A percentile compares a stretch with the other conserved stretches of the same genome.
phyloP scores from a whole-genome alignment of 2,797 vertebrate species.

The Apodemus agrarius region DNA sequence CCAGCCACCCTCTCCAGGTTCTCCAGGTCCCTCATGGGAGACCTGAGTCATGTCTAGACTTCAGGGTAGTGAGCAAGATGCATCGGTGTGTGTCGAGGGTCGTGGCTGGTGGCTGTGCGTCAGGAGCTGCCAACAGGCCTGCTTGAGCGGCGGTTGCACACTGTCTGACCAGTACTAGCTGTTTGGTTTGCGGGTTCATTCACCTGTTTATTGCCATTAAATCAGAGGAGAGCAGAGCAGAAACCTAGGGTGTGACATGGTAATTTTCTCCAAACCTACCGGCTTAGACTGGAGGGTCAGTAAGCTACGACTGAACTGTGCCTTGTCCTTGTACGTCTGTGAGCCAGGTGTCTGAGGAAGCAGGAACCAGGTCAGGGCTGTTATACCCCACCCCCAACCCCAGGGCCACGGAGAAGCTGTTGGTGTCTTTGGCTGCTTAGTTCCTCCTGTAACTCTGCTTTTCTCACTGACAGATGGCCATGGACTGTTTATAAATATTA shows the following conservation, averaged over 20 bases:
- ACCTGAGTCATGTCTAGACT: background rate
- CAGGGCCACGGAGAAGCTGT: background rate
- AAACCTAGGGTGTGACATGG: background rate
- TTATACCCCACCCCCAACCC: background rate
- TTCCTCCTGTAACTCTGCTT: background rate
- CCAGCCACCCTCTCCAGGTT: too few species aligned
- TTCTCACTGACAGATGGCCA: background rate
- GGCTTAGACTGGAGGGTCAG: background rate
- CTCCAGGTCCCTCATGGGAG: background rate
- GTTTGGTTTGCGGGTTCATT: background rate
- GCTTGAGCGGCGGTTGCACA: background rate
- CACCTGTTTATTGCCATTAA: background rate
- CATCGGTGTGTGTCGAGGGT: accelerated
- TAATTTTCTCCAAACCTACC: background rate
- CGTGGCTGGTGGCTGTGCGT: background rate
- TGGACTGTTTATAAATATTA: background rate
- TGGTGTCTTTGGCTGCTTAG: background rate
- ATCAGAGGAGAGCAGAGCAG: background rate
- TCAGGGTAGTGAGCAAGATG: too few species aligned
- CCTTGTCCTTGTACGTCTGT: background rate
- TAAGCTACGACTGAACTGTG: background rate
- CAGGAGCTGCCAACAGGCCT: background rate
- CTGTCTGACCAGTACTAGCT: background rate
- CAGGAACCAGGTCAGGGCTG: background rate
- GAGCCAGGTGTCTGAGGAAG: background rate